phyloP scores from a whole-genome alignment of 2,113 vertebrate genomes.

The Rhadina sibilatrix region DNA sequence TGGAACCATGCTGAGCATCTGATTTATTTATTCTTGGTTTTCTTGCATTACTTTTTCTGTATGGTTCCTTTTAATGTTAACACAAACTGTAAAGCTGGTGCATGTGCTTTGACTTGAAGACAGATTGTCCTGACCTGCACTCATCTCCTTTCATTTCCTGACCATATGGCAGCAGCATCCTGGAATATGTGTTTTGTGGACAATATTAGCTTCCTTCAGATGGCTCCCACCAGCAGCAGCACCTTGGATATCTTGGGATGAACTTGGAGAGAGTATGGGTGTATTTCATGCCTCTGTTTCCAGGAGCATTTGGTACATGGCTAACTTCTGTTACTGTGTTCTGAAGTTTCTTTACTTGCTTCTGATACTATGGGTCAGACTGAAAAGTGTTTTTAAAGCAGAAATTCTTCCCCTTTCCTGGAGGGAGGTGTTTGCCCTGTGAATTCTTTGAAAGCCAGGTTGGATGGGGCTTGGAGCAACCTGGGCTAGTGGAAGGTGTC shows the following conservation, averaged over 20 bases:
- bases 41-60: background rate
- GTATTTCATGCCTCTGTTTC: background rate
- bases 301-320: background rate
- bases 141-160: background rate
- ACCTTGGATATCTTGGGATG: background rate
- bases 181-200: background rate
- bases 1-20: background rate
- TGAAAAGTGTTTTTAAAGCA: background rate
- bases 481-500: background rate
- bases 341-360: background rate
- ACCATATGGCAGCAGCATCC: background rate
- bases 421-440: background rate
- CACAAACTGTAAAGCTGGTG: background rate
- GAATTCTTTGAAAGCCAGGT: background rate
- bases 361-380: background rate
- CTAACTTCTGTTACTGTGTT: background rate
- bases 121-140: background rate
- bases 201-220: background rate
- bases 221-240: background rate
- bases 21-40: background rate
- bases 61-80: background rate
- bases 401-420: background rate
- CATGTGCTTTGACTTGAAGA: background rate
- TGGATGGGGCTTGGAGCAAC: background rate
- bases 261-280: background rate